phyloP scores from a whole-genome alignment of 2,888 invertebrate genomes.

The Aspidiotus rigidus region DNA sequence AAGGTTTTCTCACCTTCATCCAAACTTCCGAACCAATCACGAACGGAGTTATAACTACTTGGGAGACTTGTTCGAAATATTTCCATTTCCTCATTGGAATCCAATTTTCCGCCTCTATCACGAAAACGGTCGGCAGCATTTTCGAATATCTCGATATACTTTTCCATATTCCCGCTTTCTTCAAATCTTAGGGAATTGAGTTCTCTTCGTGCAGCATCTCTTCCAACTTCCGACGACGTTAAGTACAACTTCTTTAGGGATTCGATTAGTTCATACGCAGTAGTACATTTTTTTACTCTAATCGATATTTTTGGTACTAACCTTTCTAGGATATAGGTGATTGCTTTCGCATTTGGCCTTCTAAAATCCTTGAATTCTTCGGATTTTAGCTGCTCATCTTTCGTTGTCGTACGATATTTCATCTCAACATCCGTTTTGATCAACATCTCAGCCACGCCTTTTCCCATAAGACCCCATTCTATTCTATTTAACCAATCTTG shows the following conservation, averaged over 20 bases:
- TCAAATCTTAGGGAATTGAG: background rate
- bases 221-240: background rate
- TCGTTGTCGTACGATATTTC: background rate
- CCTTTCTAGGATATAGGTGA: background rate
- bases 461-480: background rate
- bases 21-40: background rate
- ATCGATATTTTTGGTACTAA: background rate
- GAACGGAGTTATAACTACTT: background rate
- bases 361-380: background rate
- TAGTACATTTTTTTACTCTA: background rate
- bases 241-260: background rate
- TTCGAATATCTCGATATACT: conserved; percentile 4
- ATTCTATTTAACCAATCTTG: background rate
- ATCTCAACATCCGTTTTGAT: background rate
- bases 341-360: background rate
- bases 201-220: background rate
- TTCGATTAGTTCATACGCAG: background rate
- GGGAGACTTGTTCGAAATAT: background rate
- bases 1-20: background rate
- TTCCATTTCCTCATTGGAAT: background rate
- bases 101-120: background rate
- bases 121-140: background rate
- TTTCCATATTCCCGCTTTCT: background rate
- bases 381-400: background rate
- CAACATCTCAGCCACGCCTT: background rate